Percentiles rank a stretch among this genome's conserved stretches.
Conservation (phyloP, 2,797 vertebrate species). For the Vespertilio murinus region DNA sequence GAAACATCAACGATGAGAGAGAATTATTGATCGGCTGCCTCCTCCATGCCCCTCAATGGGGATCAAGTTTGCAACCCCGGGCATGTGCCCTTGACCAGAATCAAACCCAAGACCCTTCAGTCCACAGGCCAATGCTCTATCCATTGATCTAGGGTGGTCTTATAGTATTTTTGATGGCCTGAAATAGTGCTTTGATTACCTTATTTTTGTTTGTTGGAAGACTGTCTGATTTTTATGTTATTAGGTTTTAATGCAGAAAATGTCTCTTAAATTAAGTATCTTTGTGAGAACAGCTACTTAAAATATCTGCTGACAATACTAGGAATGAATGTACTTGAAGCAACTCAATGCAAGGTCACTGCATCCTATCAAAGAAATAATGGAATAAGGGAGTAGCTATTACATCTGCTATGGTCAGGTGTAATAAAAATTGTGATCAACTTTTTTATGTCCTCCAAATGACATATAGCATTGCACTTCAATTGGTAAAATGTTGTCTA, state of each 20-base stretch:
- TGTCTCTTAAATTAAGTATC: constrained; percentile 36
- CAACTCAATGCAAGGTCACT: not conserved
- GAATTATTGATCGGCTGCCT: no score
- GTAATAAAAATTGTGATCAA: not conserved
- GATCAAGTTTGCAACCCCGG: no score
- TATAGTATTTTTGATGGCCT: constrained; percentile 29
- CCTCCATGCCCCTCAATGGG: no score
- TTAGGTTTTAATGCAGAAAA: not conserved
- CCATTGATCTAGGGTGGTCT: not conserved
- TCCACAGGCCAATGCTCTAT: no score
- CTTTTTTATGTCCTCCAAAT: not conserved
- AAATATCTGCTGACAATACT: not conserved
- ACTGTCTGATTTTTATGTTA: constrained; percentile 6
- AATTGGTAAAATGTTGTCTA: not conserved
- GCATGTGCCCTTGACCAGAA: no score
- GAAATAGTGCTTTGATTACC: constrained; percentile 1
- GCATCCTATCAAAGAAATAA: not conserved
- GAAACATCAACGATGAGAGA: no score
- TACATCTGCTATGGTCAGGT: not conserved
- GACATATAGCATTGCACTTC: not conserved
- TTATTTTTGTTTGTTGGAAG: constrained; percentile 3
- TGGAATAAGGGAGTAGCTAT: not conserved
- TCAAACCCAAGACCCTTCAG: no score
- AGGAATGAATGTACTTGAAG: not conserved
- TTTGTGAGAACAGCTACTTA: constrained; percentile 49